Evolutionary conservation across 2,113 vertebrate species (phyloP), one percentile per base, ranked within the genome.

Genomic region (Sebastes schlegelii): DNA sequence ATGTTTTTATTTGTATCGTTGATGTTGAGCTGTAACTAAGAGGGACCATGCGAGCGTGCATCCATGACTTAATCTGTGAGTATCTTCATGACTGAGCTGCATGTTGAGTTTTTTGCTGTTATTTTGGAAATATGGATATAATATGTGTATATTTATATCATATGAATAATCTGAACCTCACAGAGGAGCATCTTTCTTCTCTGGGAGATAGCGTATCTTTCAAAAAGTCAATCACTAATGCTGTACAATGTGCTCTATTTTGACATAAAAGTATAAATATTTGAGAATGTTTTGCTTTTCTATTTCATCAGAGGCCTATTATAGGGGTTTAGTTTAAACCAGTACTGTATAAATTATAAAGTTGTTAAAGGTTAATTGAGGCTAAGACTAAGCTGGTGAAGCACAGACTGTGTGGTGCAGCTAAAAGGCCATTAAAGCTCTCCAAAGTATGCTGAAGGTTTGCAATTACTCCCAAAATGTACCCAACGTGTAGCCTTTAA

Each of bases 241-340:
- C 82, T 89, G 89, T 92, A 94, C 77, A 79, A 70, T 90, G 86
- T 91, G 84, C 75, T 88, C 86, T 88, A 88, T 93, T 92, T 94
- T 90, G 74, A 87, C 87, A 94, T 94, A 90, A 93, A 92, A 85
- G 34, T 88, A 62, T 76, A 45, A 86, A 90, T 87, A 86, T 74
- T 87, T 80, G 52, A 83, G 67, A 77, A 60, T 17, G 9, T 48
- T 82, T 82, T 71, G 16, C 58, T 81, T 85, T 74, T 70, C 40
- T 51, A 0, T 79, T 79, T 76, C 17, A 34, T 80, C 66, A 10
- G 67, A 75, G 77, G 23, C 48, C 2, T 62, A 14, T 81, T 62
- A 16, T 9, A 11, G 16, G 4, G 46, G 57, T 62, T 85, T 63
- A 58, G 9, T 71, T 45, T 45, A 23, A 58, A n/a, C 11, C 23